Base-by-base conservation (phyloP, 2,113 vertebrate genomes). In the Cynoglossus semilaevis region DNA sequence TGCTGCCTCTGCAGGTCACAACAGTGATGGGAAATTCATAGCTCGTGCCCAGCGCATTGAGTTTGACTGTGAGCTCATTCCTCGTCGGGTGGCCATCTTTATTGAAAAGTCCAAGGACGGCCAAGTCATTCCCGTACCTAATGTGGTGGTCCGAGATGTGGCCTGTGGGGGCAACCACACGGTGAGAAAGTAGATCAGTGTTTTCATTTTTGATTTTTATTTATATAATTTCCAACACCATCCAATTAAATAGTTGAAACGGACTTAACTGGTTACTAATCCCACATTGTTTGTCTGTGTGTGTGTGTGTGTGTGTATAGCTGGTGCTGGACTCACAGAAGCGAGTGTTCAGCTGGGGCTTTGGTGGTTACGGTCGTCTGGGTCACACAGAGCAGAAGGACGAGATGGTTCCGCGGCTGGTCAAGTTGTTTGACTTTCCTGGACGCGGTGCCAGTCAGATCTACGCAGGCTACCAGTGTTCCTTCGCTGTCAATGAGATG, bases 51-150 rank as follows among this genome's bases (percentile, higher is more conserved):
- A 99, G 80, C 90, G 95, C 62, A 98, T 99, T 4, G 97, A 99
- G 84, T 98, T 94, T 0, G 97, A 98, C 88, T 99, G 97, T 0
- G 97, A 99, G 81, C 88, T 98, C 59, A 93, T 98, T 37, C 88
- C 97, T 0, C 93, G 97, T 4, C 91, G 96, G 0, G 93, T 98
- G 0, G 95, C 93, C 69, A 95, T 99, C 87, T 99, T 98, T 85
- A 94, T 98, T 0, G 97, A 99, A 86, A 96, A 96, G 85, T 96
- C 96, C 0, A 98, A 98, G 73, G 97, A 99, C 0, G 96, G 96
- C 1, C 96, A 98, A 88, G 81, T 99, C 42, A 83, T 93, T 72
- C 95, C 96, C 0, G 96, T 99, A 44, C 93, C 97, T 1, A 98
- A 97, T 0, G 94, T 98, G 66, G 95, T 97, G 11, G 94, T 96